These are phyloP conservation scores for Addax nasomaculatus DNA, from an alignment of 2,113 vertebrate genomes.

Conservation along the genomic window DNA sequence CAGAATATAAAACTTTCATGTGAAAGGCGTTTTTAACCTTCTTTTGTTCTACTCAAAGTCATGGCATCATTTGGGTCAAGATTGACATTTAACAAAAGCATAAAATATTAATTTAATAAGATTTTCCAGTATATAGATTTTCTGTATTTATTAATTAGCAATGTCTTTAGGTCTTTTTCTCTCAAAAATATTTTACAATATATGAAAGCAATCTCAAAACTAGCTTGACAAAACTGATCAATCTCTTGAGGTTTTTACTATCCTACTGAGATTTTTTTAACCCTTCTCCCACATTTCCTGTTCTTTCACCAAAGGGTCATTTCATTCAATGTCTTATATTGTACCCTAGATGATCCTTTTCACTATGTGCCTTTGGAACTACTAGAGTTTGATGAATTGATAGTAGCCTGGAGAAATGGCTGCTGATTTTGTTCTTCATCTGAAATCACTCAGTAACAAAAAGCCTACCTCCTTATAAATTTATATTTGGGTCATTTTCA, in stretches of 20 bases:
- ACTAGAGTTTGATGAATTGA: background rate
- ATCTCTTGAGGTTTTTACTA: conserved; percentile 34
- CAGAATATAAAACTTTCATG: conserved; percentile 72
- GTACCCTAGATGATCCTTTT: background rate
- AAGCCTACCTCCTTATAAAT: background rate
- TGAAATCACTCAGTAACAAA: background rate
- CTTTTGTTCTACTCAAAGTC: conserved; percentile 46
- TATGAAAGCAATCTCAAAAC: conserved; percentile 20
- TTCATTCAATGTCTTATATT: conserved; percentile 24
- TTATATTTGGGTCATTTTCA: background rate
- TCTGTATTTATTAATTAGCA: conserved; percentile 52
- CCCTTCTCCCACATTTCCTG: conserved; percentile 20
- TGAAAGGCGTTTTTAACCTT: conserved; percentile 63
- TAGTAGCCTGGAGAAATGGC: background rate
- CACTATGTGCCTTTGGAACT: conserved; percentile 9
- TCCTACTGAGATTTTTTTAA: conserved; percentile 14
- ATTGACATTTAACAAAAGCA: conserved; percentile 30
- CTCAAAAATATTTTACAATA: conserved; percentile 46
- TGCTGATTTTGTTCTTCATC: background rate
- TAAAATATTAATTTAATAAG: conserved; percentile 66
- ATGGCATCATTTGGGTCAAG: conserved; percentile 56
- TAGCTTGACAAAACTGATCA: conserved; percentile 4
- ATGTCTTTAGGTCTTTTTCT: conserved; percentile 12
- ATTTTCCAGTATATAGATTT: background rate
- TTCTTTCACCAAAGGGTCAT: conserved; percentile 22